Base-by-base conservation (phyloP, 2,797 vertebrate species). In the Loris lydekkerianus region DNA sequence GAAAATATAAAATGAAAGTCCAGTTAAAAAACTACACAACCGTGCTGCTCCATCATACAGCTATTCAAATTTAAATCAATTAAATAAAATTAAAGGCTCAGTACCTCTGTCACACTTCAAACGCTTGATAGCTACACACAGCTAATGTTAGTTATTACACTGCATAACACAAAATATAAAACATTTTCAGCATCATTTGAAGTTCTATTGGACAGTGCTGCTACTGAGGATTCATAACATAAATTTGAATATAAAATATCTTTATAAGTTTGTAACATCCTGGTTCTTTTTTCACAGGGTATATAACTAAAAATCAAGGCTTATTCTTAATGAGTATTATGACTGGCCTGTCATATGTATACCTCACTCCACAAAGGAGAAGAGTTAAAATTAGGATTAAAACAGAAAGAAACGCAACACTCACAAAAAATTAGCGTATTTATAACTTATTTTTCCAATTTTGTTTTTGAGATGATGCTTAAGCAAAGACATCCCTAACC, bases 31-130 rank as follows among this genome's bases (percentile, higher is more conserved):
- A 31, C 89, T 49, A 70, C 0, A 83, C 15, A 87, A 31, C 17
- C 89, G 4, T 25, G 82, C 34, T 70, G 13, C 60, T 25, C 31
- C 53, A 87, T 11, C 65, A 86, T 2, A 10, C 9, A n/a, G 53
- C 5, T 53, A 65, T 63, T 93, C n/a, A 86, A 72, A 88, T 81
- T 78, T 77, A 89, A 96, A 91, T 83, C 86, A 75, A 92, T 34
- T 77, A 75, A 81, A 67, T 75, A 86, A 86, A 86, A 65, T 37
- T 14, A 61, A 93, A 89, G 93, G 69, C 53, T 72, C 37, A 92
- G 75, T 27, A 73, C 34, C 20, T n/a, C 46, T 4, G 21, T 29
- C 29, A 87, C 29, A 86, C n/a, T 82, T 84, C 20, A 81, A n/a
- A 77, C 14, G 43, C 11, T 27, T 83, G 70, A 77, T 4, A n/a